phyloP scores from a whole-genome alignment of 2,888 invertebrate species.

The Morpho helenor region DNA sequence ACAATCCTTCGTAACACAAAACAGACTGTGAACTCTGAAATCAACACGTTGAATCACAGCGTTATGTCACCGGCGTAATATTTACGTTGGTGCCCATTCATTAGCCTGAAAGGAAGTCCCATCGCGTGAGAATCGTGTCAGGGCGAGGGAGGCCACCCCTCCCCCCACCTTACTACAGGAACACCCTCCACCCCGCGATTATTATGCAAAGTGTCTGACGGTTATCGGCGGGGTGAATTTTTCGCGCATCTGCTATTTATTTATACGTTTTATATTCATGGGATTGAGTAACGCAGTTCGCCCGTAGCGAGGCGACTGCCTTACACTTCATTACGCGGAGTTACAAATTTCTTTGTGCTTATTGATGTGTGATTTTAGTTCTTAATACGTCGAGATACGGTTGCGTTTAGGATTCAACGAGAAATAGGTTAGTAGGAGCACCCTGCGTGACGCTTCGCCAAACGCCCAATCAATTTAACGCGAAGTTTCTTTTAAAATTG shows the following conservation, averaged over 20 bases:
- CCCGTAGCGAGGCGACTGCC: conserved; percentile 56
- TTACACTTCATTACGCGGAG: conserved; percentile 68
- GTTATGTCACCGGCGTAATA: conserved; percentile 60
- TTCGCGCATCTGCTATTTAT: conserved; percentile 80
- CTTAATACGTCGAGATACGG: conserved; percentile 37
- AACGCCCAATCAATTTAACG: conserved; percentile 45
- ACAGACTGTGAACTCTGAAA: no score
- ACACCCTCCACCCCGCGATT: conserved; percentile 54
- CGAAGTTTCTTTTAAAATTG: conserved; percentile 35
- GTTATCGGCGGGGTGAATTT: conserved; percentile 70
- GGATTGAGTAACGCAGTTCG: conserved; percentile 60
- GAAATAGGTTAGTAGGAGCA: conserved; percentile 59
- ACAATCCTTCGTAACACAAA: no score
- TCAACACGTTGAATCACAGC: conserved; percentile 14
- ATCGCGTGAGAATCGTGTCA: conserved; percentile 77
- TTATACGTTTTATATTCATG: conserved; percentile 78
- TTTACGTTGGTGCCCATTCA: conserved; percentile 70
- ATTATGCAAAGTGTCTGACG: conserved; percentile 76
- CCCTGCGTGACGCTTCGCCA: conserved; percentile 57
- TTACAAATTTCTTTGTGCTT: conserved; percentile 44
- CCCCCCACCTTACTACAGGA: conserved; percentile 31
- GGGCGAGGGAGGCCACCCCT: conserved; percentile 42
- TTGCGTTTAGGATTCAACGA: conserved; percentile 24
- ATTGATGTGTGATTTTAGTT: conserved; percentile 36
- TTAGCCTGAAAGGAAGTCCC: conserved; percentile 70